Conservation (phyloP, 2,888 invertebrate genomes). For the Acleris emargana region DNA sequence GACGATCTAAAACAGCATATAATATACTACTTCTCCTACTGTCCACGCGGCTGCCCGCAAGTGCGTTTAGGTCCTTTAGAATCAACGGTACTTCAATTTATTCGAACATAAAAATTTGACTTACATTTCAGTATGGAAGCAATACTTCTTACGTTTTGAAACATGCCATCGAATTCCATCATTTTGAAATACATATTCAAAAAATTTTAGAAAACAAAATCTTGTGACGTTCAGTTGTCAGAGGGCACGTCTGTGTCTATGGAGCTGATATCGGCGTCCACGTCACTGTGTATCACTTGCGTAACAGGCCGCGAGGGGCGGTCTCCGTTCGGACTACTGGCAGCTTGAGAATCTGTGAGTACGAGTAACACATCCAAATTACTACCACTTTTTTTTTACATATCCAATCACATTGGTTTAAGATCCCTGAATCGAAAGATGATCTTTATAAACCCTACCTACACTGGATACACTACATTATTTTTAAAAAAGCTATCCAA, state of each 20-base stretch:
- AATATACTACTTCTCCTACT: no score
- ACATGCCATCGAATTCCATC: not conserved
- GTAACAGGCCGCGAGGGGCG: conserved; percentile 23
- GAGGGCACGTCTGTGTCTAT: conserved; percentile 66
- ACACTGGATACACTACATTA: no score
- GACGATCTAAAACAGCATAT: no score
- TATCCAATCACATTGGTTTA: no score
- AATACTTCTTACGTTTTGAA: conserved; percentile 8
- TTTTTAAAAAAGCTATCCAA: no score
- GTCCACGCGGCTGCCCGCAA: no score
- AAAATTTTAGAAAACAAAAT: conserved; percentile 2
- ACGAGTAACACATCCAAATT: no score
- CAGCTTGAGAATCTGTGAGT: conserved; percentile 24
- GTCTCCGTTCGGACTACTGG: conserved; percentile 31
- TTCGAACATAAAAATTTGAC: conserved; percentile 41
- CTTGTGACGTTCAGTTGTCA: conserved; percentile 47
- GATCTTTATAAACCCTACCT: not conserved
- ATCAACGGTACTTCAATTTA: conserved; percentile 52
- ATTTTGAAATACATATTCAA: not conserved
- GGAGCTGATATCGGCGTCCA: conserved; percentile 73
- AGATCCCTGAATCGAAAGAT: not conserved
- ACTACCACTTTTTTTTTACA: no score
- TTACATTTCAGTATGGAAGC: conserved; percentile 1
- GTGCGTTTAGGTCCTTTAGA: no score
- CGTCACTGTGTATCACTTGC: conserved; percentile 51